These are phyloP conservation scores for Lithobates pipiens DNA, from an alignment of 2,797 vertebrate species.

Conservation along the genomic window DNA sequence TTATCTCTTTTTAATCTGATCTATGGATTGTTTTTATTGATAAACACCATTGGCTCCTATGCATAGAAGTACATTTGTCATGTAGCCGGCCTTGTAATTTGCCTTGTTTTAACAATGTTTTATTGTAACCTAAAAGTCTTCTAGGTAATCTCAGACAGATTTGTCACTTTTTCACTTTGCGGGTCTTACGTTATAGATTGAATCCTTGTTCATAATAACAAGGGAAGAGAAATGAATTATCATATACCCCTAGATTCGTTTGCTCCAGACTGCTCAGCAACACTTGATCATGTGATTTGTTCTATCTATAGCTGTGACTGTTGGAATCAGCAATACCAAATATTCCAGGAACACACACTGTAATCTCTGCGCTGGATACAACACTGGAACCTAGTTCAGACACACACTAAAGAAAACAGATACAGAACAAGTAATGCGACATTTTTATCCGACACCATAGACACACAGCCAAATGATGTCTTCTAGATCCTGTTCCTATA, in stretches of 20 bases:
- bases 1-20: neutral
- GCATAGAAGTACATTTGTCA: neutral
- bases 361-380: neutral
- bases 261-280: conserved; percentile 2
- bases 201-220: neutral
- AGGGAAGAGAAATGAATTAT: neutral
- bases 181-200: neutral
- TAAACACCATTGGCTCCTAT: neutral
- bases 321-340: conserved; percentile 5
- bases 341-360: conserved; percentile 27
- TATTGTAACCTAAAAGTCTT: neutral
- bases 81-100: neutral
- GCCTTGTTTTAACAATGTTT: neutral
- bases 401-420: neutral
- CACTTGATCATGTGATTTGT: conserved; percentile 38
- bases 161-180: neutral
- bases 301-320: conserved; percentile 44
- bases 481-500: neutral
- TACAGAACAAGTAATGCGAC: neutral
- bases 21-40: conserved; percentile 5
- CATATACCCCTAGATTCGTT: neutral
- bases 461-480: neutral
- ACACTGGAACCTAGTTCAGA: neutral
- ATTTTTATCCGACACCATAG: neutral
- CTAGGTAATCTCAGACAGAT: neutral